A percentile compares a stretch with the other conserved stretches of the same genome.
These are phyloP conservation scores for Halichoerus grypus DNA, from an alignment of 2,113 vertebrate species.

Conservation along the genomic window DNA sequence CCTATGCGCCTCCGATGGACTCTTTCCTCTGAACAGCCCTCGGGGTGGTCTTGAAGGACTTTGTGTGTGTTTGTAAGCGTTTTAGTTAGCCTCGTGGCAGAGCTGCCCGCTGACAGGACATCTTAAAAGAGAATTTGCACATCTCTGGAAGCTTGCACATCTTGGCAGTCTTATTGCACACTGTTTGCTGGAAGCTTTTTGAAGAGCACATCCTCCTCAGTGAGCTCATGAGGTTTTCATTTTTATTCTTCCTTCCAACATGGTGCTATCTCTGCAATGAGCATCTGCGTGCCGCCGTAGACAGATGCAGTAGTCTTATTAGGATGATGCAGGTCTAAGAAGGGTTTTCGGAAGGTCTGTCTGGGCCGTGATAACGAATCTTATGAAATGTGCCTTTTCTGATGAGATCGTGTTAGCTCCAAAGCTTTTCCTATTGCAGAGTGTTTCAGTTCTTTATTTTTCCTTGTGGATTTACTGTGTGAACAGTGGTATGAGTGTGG, in stretches of 20 bases:
- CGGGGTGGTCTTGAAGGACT: constrained; percentile 28
- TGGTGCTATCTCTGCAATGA: constrained; percentile 88
- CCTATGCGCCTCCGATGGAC: constrained; percentile 97
- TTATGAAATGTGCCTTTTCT: constrained; percentile 93
- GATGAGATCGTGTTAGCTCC: constrained; percentile 89
- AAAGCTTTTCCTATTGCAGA: constrained; percentile 87
- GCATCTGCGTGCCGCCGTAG: constrained; percentile 74
- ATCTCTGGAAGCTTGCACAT: constrained; percentile 92
- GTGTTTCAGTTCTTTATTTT: constrained; percentile 81
- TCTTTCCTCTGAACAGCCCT: constrained; percentile 93
- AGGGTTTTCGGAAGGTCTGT: constrained; percentile 82
- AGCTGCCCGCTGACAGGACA: constrained; percentile 85
- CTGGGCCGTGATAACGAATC: constrained; percentile 85
- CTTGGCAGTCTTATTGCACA: constrained; percentile 88
- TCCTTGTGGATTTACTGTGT: constrained; percentile 84
- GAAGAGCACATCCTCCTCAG: constrained; percentile 87
- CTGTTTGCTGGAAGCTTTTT: constrained; percentile 87
- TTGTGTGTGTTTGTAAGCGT: constrained; percentile 60
- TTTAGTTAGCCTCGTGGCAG: constrained; percentile 84
- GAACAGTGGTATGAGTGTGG: constrained; percentile 86
- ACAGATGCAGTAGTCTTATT: constrained; percentile 8
- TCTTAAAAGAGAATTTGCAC: constrained; percentile 93
- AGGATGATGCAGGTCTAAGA: constrained; percentile 73
- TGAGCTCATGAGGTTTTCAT: constrained; percentile 85
- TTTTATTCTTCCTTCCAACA: constrained; percentile 86